Evolutionary conservation across 2,888 invertebrate species (phyloP).

Genomic region (Phyllotreta cruciferae): DNA sequence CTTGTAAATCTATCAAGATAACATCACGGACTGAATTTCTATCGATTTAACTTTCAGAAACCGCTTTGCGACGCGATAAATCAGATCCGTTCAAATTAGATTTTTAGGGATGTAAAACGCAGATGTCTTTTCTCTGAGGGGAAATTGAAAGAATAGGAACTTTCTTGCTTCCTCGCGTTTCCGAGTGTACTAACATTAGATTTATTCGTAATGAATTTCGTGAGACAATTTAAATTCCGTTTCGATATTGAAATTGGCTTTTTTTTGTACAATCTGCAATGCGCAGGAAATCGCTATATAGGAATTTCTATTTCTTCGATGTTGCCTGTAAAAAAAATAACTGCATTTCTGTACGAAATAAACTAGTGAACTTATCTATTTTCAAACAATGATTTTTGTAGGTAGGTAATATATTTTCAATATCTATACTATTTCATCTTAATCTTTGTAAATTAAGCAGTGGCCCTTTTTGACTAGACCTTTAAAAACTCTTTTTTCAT

Average conservation of each 20-base stretch:
- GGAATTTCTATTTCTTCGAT: no score
- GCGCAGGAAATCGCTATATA: no score
- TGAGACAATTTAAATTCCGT: not conserved
- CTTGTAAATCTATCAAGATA: slow-evolving; percentile 21
- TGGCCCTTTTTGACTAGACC: no score
- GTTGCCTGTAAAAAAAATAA: no score
- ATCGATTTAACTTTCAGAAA: slow-evolving; percentile 54
- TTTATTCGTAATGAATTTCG: slow-evolving; percentile 19
- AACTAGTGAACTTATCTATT: no score
- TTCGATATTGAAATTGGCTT: slow-evolving; percentile 17
- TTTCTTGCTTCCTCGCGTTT: slow-evolving; percentile 38
- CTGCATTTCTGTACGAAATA: no score
- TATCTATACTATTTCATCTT: no score
- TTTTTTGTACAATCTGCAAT: no score
- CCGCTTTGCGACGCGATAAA: slow-evolving; percentile 50
- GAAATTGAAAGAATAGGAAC: slow-evolving; percentile 46
- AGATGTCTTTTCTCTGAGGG: slow-evolving; percentile 48
- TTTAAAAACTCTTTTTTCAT: no score
- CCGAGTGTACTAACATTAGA: slow-evolving; percentile 31
- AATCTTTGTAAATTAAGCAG: no score
- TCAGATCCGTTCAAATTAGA: slow-evolving; percentile 50
- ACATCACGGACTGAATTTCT: slow-evolving; percentile 51
- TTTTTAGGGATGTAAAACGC: slow-evolving; percentile 51
- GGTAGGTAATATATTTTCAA: no score
- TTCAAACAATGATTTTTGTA: no score